These are phyloP conservation scores for Pentamera pediparva DNA, from an alignment of 53 echinoderm and acorn worm genomes.

Conservation along the genomic window DNA sequence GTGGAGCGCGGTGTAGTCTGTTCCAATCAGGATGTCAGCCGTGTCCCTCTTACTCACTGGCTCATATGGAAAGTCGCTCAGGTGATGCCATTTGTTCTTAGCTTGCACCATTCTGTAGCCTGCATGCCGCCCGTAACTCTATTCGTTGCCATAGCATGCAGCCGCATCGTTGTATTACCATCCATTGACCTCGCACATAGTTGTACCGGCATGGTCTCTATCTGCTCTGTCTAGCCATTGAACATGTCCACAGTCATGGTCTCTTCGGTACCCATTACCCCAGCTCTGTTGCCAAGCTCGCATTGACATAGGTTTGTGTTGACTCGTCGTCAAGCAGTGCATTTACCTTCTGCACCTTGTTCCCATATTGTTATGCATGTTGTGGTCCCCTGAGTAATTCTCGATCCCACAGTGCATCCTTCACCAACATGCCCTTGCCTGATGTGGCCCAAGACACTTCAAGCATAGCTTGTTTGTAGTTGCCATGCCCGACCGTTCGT, in stretches of 20 bases:
- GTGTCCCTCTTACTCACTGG: constrained; percentile 7
- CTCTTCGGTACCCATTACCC: background rate
- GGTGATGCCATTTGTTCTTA: constrained; percentile 17
- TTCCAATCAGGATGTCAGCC: constrained; percentile 1
- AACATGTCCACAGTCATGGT: background rate
- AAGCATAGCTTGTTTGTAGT: constrained; percentile 5
- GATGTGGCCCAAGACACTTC: constrained; percentile 16
- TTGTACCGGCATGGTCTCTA: constrained; percentile 23
- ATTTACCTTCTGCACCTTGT: background rate
- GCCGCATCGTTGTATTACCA: constrained; percentile 1
- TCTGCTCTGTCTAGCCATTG: background rate
- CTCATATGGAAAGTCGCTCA: constrained; percentile 7
- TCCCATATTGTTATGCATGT: background rate
- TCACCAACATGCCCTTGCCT: background rate
- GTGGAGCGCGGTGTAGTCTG: background rate
- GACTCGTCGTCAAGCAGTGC: constrained; percentile 11
- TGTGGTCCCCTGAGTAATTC: constrained; percentile 4
- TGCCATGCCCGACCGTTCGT: background rate
- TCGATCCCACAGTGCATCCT: constrained; percentile 14
- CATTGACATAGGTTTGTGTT: background rate
- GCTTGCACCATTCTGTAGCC: constrained; percentile 18
- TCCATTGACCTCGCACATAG: constrained; percentile 6
- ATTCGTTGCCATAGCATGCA: constrained; percentile 11
- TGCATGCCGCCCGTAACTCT: constrained; percentile 3
- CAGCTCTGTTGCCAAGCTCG: background rate